A percentile compares a stretch with the other conserved stretches of the same genome.
Conservation (phyloP, 2,888 invertebrate genomes). For the Cerastoderma edule region DNA sequence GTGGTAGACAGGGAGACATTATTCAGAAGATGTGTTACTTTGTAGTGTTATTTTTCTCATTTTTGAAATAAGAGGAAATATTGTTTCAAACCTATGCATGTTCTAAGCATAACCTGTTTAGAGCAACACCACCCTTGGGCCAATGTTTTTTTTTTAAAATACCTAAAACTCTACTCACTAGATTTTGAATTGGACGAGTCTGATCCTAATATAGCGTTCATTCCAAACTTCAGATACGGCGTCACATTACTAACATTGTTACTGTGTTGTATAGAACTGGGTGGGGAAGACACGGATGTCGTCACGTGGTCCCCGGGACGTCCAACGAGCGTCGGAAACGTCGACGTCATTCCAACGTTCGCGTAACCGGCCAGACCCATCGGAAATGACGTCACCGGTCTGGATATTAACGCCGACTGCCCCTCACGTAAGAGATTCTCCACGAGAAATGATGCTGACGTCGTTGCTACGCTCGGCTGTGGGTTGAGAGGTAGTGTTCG, state of each 20-base stretch:
- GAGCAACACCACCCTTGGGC: no score
- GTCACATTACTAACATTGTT: constrained; percentile 59
- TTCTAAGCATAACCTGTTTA: no score
- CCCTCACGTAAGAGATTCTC: constrained; percentile 79
- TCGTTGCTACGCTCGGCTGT: constrained; percentile 55
- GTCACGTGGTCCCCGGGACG: constrained; percentile 45
- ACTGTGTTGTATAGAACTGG: constrained; percentile 29
- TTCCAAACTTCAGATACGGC: constrained; percentile 80
- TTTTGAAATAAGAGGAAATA: not conserved
- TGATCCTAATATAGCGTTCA: constrained; percentile 79
- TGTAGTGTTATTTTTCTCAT: not conserved
- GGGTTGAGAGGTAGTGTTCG: constrained; percentile 68
- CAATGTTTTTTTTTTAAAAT: no score
- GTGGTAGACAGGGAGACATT: no score
- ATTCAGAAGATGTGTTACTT: not conserved
- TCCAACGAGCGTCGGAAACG: constrained; percentile 42
- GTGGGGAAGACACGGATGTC: constrained; percentile 52
- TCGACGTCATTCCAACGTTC: constrained; percentile 43
- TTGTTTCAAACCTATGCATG: constrained; percentile 5
- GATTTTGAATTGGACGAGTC: constrained; percentile 66
- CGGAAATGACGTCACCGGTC: constrained; percentile 54
- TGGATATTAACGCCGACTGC: constrained; percentile 63
- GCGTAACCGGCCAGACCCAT: constrained; percentile 36
- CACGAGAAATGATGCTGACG: constrained; percentile 75
- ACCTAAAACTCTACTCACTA: constrained; percentile 67